These are phyloP conservation scores for Glyptemys insculpta DNA, from an alignment of 2,797 vertebrate species.

Conservation along the genomic window DNA sequence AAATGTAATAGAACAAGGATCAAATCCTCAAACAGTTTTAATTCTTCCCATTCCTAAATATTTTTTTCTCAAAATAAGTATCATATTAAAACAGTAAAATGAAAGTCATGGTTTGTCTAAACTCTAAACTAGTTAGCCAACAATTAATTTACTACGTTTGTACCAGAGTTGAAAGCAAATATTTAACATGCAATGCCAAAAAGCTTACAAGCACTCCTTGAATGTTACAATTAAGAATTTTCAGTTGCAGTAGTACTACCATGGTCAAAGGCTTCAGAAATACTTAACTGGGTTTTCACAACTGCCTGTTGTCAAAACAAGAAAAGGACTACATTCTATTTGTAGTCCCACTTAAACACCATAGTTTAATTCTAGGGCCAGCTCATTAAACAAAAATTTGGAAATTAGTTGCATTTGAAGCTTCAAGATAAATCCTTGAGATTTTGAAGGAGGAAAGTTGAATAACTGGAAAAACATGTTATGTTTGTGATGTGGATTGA, in stretches of 20 bases:
- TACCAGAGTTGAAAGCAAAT: background rate
- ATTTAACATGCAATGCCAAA: background rate
- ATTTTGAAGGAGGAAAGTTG: background rate
- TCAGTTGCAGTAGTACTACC: background rate
- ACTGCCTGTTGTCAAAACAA: conserved; percentile 30
- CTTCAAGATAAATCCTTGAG: background rate
- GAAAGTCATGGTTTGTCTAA: background rate
- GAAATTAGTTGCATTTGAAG: background rate
- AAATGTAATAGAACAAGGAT: background rate
- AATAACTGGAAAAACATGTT: background rate
- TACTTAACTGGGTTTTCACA: conserved; percentile 2
- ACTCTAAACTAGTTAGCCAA: background rate
- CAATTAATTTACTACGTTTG: background rate
- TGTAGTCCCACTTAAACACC: conserved; percentile 5
- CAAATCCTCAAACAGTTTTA: background rate
- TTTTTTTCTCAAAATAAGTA: background rate
- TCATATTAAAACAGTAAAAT: background rate
- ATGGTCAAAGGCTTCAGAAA: conserved; percentile 30
- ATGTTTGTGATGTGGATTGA: background rate
- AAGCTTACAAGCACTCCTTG: background rate
- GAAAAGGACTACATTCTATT: background rate
- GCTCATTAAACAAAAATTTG: background rate
- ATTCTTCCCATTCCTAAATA: background rate
- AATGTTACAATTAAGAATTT: background rate
- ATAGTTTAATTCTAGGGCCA: background rate